These are phyloP conservation scores for Coenonympha arcania DNA, from an alignment of 2,888 invertebrate genomes.

Conservation along the genomic window DNA sequence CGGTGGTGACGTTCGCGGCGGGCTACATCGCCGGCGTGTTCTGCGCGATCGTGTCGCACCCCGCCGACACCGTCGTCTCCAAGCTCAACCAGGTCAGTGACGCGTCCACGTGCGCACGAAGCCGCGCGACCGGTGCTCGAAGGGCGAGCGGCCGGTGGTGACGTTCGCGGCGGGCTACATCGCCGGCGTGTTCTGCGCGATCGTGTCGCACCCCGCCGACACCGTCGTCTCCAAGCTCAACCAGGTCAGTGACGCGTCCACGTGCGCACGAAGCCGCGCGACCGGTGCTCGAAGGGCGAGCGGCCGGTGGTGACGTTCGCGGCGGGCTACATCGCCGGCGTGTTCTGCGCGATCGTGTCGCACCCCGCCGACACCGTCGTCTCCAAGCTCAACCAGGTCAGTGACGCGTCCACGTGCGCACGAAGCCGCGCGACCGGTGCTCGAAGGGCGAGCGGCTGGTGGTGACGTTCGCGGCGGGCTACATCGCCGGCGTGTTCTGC, in stretches of 20 bases:
- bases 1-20: constrained; percentile 94
- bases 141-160: no score
- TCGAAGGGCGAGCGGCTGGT: no score
- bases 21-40: constrained; percentile 99
- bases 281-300: constrained; percentile 91
- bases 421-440: no score
- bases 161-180: neutral
- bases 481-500: no score
- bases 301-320: constrained; percentile 59
- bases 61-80: constrained; percentile 97
- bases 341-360: neutral
- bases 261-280: constrained; percentile 95
- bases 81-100: constrained; percentile 89
- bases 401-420: no score
- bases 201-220: neutral
- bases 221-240: neutral
- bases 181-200: neutral
- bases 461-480: no score
- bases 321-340: neutral
- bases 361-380: neutral
- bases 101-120: no score
- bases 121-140: no score
- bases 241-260: constrained; percentile 31
- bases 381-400: neutral
- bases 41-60: constrained; percentile 99